These are phyloP conservation scores for Bufo bufo DNA, from an alignment of 2,113 vertebrate species.

Conservation along the genomic window DNA sequence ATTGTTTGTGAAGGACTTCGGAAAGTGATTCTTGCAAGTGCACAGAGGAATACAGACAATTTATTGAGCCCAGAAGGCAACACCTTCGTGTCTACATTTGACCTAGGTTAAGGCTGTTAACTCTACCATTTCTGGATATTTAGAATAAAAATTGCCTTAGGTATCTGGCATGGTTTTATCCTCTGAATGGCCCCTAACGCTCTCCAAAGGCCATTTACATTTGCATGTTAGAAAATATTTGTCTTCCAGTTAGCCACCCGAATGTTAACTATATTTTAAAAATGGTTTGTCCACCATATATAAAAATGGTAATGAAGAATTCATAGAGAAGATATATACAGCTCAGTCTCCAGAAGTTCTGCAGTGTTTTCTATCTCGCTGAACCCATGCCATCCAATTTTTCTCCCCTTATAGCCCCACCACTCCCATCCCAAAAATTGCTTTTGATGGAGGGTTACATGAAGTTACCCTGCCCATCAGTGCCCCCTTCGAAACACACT, in stretches of 20 bases:
- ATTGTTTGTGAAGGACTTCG: slow-evolving; percentile 59
- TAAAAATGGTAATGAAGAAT: no score
- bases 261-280: not conserved
- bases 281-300: no score
- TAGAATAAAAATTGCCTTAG: not conserved
- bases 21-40: slow-evolving; percentile 56
- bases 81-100: slow-evolving; percentile 5
- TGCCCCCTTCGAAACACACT: no score
- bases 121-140: not conserved
- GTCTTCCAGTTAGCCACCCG: not conserved
- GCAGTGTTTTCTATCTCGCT: no score
- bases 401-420: no score
- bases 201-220: not conserved
- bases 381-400: no score
- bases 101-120: not conserved
- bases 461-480: no score
- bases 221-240: not conserved
- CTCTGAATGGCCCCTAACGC: not conserved
- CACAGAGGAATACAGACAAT: slow-evolving; percentile 27
- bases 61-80: not conserved
- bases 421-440: no score
- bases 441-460: no score
- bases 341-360: no score
- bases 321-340: no score
- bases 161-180: not conserved